A percentile compares a stretch with the other conserved stretches of the same genome.
phyloP scores from a whole-genome alignment of 2,888 invertebrate genomes.

The Coenonympha glycerion region DNA sequence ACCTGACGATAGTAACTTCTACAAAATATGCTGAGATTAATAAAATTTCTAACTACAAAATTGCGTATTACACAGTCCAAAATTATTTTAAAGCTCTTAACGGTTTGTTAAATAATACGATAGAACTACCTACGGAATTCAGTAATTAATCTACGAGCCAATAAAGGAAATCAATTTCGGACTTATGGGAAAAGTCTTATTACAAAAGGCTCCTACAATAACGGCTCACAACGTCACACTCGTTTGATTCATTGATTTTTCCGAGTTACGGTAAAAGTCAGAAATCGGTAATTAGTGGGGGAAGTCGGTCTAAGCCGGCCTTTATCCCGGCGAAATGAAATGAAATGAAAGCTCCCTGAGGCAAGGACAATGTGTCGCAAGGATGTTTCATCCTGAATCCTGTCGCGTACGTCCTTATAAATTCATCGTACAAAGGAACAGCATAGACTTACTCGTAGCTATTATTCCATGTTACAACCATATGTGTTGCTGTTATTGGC shows the following conservation, averaged over 20 bases:
- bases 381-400: no score
- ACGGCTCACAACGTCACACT: conserved; percentile 11
- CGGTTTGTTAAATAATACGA: background rate
- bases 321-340: conserved; percentile 46
- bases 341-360: conserved; percentile 49
- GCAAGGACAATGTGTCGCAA: no score
- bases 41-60: no score
- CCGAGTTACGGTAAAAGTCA: conserved; percentile 35
- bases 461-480: no score
- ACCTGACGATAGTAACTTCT: no score
- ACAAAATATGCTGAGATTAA: no score
- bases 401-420: no score
- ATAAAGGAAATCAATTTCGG: conserved; percentile 1
- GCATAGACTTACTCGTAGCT: no score
- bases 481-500: no score
- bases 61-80: no score
- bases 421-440: no score
- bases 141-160: background rate
- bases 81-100: background rate
- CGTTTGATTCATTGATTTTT: conserved; percentile 43
- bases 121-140: background rate
- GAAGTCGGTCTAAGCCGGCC: conserved; percentile 41
- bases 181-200: conserved; percentile 4
- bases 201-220: conserved; percentile 9
- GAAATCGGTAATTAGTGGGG: conserved; percentile 52